phyloP scores from a whole-genome alignment of 1,140 invertebrate genomes.

The Trichonephila inaurata region DNA sequence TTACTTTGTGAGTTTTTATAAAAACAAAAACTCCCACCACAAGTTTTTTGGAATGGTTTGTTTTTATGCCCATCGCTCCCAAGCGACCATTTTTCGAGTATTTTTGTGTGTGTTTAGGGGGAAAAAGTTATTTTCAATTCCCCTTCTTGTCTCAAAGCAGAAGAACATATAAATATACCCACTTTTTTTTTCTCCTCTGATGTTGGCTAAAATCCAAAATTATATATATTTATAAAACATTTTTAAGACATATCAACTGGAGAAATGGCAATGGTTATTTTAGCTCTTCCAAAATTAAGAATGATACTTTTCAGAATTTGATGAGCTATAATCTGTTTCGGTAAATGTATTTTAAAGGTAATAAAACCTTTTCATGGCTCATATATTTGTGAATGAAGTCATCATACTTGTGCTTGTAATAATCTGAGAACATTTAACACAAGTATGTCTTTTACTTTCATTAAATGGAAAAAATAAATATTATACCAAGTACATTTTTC shows the following conservation, averaged over 20 bases:
- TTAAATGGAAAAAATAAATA: too few species aligned
- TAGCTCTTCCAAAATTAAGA: neutral
- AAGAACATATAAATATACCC: neutral
- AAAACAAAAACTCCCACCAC: neutral
- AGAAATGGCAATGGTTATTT: neutral
- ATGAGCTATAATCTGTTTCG: neutral
- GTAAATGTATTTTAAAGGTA: neutral
- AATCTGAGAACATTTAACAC: too few species aligned
- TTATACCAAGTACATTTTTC: too few species aligned
- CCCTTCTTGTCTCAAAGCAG: neutral
- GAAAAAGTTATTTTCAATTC: neutral
- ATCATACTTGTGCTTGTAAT: too few species aligned
- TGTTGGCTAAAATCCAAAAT: constrained; percentile 10
- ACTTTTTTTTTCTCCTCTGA: neutral
- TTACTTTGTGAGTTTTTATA: neutral
- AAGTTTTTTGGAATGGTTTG: neutral
- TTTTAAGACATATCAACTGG: neutral
- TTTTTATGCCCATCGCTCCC: constrained; percentile 12
- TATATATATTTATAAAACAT: neutral
- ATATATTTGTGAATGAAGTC: neutral
- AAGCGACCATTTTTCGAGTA: constrained; percentile 1
- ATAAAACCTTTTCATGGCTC: neutral
- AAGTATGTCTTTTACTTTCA: too few species aligned
- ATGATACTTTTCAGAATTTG: neutral
- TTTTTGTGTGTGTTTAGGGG: neutral